phyloP scores from a whole-genome alignment of 1,140 invertebrate genomes.

The Mesaphorura yosii region DNA sequence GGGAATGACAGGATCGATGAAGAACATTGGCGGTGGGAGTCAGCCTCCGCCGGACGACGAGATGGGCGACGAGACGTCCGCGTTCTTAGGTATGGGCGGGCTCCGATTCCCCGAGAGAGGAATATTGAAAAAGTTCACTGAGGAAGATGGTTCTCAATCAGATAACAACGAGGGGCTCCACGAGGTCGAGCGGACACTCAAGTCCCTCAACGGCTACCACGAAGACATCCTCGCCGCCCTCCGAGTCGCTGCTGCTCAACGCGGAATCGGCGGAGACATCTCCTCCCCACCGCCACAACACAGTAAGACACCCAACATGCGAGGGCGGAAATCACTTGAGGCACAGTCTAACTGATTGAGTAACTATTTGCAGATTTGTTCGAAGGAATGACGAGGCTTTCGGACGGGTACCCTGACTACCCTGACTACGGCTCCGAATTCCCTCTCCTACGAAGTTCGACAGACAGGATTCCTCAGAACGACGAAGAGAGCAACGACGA shows the following conservation, averaged over 20 bases:
- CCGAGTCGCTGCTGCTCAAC: conserved; percentile 61
- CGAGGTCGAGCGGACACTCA: conserved; percentile 48
- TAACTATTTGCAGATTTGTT: neutral
- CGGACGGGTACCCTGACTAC: conserved; percentile 31
- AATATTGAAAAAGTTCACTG: conserved; percentile 76
- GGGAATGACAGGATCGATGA: conserved; percentile 29
- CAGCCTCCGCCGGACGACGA: conserved; percentile 15
- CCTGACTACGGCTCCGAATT: conserved; percentile 32
- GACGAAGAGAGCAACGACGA: conserved; percentile 25
- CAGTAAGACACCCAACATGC: conserved; percentile 17
- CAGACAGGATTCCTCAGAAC: conserved; percentile 27
- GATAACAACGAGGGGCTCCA: conserved; percentile 56
- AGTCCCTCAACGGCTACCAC: conserved; percentile 81
- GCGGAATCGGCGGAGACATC: conserved; percentile 39
- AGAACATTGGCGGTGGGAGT: conserved; percentile 23
- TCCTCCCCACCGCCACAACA: conserved; percentile 28
- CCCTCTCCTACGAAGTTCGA: conserved; percentile 31
- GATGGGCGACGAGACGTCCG: conserved; percentile 31
- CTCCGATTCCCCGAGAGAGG: conserved; percentile 67
- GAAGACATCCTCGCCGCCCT: conserved; percentile 80
- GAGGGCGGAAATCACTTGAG: neutral
- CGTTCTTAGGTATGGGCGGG: conserved; percentile 45
- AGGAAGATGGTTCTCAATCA: conserved; percentile 55
- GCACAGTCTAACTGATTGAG: too few species aligned
- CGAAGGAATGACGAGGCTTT: conserved; percentile 22